Percentiles rank a stretch among this genome's conserved stretches.
Conservation (phyloP, 1,140 invertebrate species). For the Dendrolimus punctatus region DNA sequence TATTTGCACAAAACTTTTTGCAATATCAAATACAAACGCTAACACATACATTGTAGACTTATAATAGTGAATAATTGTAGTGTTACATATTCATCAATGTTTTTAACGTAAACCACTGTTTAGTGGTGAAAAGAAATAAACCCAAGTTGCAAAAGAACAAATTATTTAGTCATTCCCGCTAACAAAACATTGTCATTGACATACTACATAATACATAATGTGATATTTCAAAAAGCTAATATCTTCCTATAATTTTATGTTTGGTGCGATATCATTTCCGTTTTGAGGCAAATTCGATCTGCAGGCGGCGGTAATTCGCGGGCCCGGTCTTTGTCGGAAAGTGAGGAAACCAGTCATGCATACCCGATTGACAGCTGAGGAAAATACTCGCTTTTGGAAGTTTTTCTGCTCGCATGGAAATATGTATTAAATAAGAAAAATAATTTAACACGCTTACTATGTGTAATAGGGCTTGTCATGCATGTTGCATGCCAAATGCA, state of each 20-base stretch:
- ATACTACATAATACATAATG: background rate
- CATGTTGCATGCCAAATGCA: too few relatives aligned
- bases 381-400: conserved; percentile 24
- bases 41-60: too few relatives aligned
- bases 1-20: too few relatives aligned
- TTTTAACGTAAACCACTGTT: too few relatives aligned
- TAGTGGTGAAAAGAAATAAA: too few relatives aligned
- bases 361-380: conserved; percentile 45
- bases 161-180: too few relatives aligned
- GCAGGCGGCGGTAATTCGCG: conserved; percentile 30
- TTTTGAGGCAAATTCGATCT: conserved; percentile 38
- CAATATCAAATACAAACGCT: too few relatives aligned
- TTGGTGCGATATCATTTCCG: conserved; percentile 29
- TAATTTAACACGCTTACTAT: background rate
- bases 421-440: background rate
- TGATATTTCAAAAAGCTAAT: conserved; percentile 2
- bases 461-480: too few relatives aligned
- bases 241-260: conserved; percentile 26
- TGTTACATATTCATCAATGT: too few relatives aligned
- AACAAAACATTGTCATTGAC: too few relatives aligned
- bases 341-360: conserved; percentile 36
- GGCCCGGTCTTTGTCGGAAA: conserved; percentile 24
- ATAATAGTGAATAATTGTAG: too few relatives aligned
- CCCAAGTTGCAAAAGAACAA: too few relatives aligned
- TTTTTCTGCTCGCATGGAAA: background rate